Conservation (phyloP, 1,140 invertebrate species). For the Euborellia annulipes region DNA sequence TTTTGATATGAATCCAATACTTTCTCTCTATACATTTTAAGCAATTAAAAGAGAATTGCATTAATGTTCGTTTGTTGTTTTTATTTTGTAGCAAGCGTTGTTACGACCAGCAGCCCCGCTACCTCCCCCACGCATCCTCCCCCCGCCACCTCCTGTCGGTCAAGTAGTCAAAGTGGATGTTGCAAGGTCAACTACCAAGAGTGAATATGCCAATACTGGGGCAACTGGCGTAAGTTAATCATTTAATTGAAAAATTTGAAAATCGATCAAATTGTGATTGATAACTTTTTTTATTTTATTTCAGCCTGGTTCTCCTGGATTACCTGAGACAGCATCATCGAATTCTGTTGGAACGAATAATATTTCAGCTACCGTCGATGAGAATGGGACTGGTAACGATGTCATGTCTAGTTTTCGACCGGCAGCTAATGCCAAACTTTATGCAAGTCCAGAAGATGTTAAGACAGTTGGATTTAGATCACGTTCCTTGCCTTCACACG, state of each 20-base stretch:
- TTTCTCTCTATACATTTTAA: too few relatives aligned
- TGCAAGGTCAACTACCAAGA: constrained; percentile 1
- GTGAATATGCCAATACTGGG: constrained; percentile 20
- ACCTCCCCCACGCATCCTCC: constrained; percentile 51
- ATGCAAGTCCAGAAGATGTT: constrained; percentile 71
- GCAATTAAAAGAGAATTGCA: too few relatives aligned
- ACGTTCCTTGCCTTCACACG: constrained; percentile 38
- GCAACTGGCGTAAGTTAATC: constrained; percentile 2
- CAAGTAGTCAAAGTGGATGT: constrained; percentile 36
- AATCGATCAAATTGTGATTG: too few relatives aligned
- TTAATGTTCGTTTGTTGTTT: too few relatives aligned
- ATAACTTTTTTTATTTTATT: too few relatives aligned
- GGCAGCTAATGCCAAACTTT: constrained; percentile 65
- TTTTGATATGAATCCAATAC: too few relatives aligned
- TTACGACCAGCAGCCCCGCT: constrained; percentile 28
- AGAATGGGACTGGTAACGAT: constrained; percentile 21
- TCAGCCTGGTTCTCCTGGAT: too few relatives aligned
- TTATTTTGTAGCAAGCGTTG: constrained; percentile 4
- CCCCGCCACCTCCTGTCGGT: constrained; percentile 48
- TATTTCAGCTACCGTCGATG: constrained; percentile 12
- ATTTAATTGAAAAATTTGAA: too few relatives aligned
- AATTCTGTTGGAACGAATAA: too few relatives aligned
- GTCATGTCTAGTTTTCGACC: constrained; percentile 75
- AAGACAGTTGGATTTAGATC: constrained; percentile 63
- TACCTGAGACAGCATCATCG: too few relatives aligned